Conservation (phyloP, 2,888 invertebrate species). For the Onchidella celtica region DNA sequence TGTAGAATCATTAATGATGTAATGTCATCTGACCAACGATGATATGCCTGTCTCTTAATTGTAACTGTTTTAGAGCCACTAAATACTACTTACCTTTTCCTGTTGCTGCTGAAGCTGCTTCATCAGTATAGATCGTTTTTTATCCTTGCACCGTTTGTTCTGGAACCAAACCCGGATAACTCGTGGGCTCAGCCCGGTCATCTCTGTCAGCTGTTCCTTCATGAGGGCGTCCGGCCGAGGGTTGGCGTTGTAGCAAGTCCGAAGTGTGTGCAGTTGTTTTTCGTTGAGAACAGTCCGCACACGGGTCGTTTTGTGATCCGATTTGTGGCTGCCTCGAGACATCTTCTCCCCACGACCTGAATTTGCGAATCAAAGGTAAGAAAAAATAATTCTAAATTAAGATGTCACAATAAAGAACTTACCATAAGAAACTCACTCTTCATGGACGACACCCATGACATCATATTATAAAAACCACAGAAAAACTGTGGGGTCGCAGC, state of each 20-base stretch:
- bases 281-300: slow-evolving; percentile 99
- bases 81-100: slow-evolving; percentile 78
- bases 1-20: too few relatives aligned
- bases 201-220: slow-evolving; percentile 99
- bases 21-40: too few relatives aligned
- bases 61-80: too few relatives aligned
- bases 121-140: slow-evolving; percentile 92
- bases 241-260: slow-evolving; percentile 98
- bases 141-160: slow-evolving; percentile 81
- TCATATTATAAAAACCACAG: too few relatives aligned
- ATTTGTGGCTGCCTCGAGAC: slow-evolving; percentile 63
- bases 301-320: slow-evolving; percentile 91
- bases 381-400: too few relatives aligned
- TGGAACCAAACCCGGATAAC: slow-evolving; percentile 99
- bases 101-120: slow-evolving; percentile 99
- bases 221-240: slow-evolving; percentile 98
- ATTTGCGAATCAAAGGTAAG: too few relatives aligned
- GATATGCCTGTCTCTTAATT: too few relatives aligned
- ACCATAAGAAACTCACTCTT: too few relatives aligned
- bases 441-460: too few relatives aligned
- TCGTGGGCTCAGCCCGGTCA: slow-evolving; percentile 97
- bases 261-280: slow-evolving; percentile 97
- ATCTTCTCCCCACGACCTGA: slow-evolving; percentile 67
- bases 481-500: too few relatives aligned
- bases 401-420: too few relatives aligned